Base-by-base conservation (phyloP, 1,140 invertebrate species). In the Euura lappo region DNA sequence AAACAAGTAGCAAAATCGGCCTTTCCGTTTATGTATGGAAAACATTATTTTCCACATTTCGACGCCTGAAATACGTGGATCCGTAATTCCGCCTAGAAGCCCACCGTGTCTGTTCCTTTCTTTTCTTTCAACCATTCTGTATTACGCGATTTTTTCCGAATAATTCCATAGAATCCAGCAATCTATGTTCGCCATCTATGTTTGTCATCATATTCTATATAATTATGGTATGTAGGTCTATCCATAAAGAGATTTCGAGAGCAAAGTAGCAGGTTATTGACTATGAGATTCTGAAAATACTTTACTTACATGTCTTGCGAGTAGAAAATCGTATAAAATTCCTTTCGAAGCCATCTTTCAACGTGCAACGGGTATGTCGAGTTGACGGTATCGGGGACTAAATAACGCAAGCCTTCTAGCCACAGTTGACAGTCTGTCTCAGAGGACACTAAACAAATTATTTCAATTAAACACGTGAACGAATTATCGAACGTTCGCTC, bases 261-360 rank as follows among this genome's bases (percentile, higher is more conserved):
- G 10, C 8, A 60, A 60, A 60, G 13, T 60, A 60, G 51, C 51
- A 60, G 3, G 51, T 11, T 60, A 60, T 60, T 60, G 6, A 3
- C 6, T 60, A 28, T 28, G 28, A 28, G 28, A n/a, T 8, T n/a
- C 13, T 60, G 10, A 60, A n/a, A 60, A 60, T 60, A 60, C 6
- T 60, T 79, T n/a, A 76, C 86, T 90, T 83, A 94, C 93, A 89
- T 92, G 89, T 92, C 91, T 83, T 89, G 85, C 2, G 82, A 75
- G 79, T 91, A 94, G 85, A 94, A 93, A 89, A 97, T 94, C 2
- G 88, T 85, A 87, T 96, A 96, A 87, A 97, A 97, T 83, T 97
- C 95, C 80, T 94, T 94, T 44, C 95, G 85, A 2, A 98, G 85
- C 94, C 95, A 97, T 74, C 93, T 90, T 86, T 97, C 94, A 6